Evolutionary conservation across 2,888 invertebrate genomes (phyloP), one percentile per base, ranked within the genome.

Genomic region (Drosophila rubida): DNA sequence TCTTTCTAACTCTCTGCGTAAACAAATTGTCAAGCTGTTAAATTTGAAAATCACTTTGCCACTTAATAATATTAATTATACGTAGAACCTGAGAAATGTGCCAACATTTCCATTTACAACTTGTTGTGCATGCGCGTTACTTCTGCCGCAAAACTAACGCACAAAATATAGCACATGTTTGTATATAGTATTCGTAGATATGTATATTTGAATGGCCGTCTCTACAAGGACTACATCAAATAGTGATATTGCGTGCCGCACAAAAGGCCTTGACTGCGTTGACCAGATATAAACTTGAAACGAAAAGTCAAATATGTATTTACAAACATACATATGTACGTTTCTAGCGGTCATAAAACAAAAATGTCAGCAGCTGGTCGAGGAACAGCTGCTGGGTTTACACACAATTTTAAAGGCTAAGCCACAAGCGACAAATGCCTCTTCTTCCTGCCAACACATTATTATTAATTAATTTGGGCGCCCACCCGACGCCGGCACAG

Each of bases 401-500:
- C 65, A 70, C 54, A 76, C 32, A 32, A 27, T 42, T 64, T 69
- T 64, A 63, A 75, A 62, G 54, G 46, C 46, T 68, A 27, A 42
- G 22, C 32, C 11, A 35, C 37, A 49, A 45, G 9, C 25, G 32
- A 22, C 44, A 57, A 51, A 35, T 39, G 55, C 14, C 42, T 23
- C 41, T 6, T 13, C 30, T 35, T 37, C 13, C 41, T 35, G 39
- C 23, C 35, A 59, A 57, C 67, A 77, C 83, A 88, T 85, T 84
- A 85, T 76, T 86, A 73, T 86, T 88, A 85, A 85, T 85, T 88
- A 85, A 83, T 85, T 76, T 80, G 69, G 51, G 57, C 54, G 62
- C 69, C 68, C 62, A 69, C 72, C 72, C 76, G 64, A 69, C 46
- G 58, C 42, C 58, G 32, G 32, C 54, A 30, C 11, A 59, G 69